Conservation (phyloP, 2,113 vertebrate genomes). For the Xenopus tropicalis region UCB_Xtro_10.0 CM004445.2:58125001-58125500, state of each 20-base stretch:
- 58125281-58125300: conserved; percentile 88
- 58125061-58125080: conserved; percentile 14
- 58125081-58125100: conserved; percentile 52
- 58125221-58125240: conserved; percentile 76
- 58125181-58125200: conserved; percentile 82
- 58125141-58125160: conserved; percentile 71
- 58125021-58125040: too few relatives aligned
- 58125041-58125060: conserved; percentile 47
- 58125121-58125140: conserved; percentile 77
- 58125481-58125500: background rate
- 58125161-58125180: conserved; percentile 69
- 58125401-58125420: conserved; percentile 7
- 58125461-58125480: background rate
- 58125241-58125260: conserved; percentile 80
- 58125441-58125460: background rate
- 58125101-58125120: conserved; percentile 55
- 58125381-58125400: conserved; percentile 55
- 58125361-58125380: conserved; percentile 53
- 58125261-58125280: conserved; percentile 82
- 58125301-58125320: conserved; percentile 69
- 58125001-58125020: too few relatives aligned
- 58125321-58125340: conserved; percentile 63
- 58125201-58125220: conserved; percentile 82
- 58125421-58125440: conserved; percentile 8
- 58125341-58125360: conserved; percentile 69